These are phyloP conservation scores for Heteromormyrus szaboi DNA, from an alignment of 2,797 vertebrate species.

Conservation along the genomic window DNA sequence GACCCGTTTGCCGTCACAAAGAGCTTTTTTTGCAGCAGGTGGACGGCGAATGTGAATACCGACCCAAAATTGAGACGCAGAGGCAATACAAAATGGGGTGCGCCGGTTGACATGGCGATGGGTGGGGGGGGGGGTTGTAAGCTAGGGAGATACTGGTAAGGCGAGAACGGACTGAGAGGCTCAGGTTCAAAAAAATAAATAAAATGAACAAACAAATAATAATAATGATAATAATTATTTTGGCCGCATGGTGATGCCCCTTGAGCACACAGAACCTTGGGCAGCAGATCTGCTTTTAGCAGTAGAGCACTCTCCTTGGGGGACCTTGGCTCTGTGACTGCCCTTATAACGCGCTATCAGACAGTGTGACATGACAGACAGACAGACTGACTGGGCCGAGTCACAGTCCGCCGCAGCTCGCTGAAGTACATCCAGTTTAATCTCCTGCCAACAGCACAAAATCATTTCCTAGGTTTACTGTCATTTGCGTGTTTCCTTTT, in stretches of 20 bases:
- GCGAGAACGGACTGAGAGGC: background rate
- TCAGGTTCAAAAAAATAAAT: background rate
- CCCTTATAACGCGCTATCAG: background rate
- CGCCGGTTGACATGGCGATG: background rate
- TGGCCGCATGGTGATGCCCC: conserved; percentile 31
- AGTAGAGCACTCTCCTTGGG: conserved; percentile 11
- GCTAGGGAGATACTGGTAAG: background rate
- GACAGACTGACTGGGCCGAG: background rate
- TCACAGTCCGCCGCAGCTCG: background rate
- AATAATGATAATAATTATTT: background rate
- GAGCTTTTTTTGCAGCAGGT: background rate
- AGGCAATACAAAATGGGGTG: background rate
- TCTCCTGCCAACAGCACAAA: background rate
- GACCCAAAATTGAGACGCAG: background rate
- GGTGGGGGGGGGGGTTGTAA: background rate
- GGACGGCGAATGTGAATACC: background rate
- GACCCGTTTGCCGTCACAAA: background rate
- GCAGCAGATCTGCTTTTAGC: conserved; percentile 16
- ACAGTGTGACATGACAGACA: background rate
- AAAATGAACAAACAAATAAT: background rate
- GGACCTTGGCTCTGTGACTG: conserved; percentile 10
- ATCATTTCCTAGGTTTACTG: background rate
- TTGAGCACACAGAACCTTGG: conserved; percentile 36
- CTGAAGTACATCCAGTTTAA: background rate
- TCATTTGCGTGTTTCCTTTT: background rate